These are phyloP conservation scores for Cheilinus undulatus DNA, from an alignment of 2,113 vertebrate genomes.

Conservation along the genomic window DNA sequence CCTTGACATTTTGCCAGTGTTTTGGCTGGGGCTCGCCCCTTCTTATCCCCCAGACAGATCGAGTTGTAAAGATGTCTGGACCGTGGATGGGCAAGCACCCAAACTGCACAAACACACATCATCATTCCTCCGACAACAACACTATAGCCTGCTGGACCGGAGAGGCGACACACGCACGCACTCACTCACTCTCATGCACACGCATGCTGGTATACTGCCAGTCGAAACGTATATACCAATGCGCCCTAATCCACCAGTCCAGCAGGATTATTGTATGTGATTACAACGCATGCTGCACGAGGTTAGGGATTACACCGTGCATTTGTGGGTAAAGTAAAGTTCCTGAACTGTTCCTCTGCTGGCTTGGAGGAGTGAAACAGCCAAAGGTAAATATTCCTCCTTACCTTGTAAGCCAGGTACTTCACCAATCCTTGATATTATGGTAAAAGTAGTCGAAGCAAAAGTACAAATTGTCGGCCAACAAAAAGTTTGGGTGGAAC, in stretches of 20 bases:
- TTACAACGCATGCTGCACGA: slow-evolving; percentile 47
- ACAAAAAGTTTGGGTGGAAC: too few species aligned
- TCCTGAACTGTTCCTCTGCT: slow-evolving; percentile 24
- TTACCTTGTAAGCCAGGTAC: too few species aligned
- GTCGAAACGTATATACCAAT: slow-evolving; percentile 2
- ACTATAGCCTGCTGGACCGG: slow-evolving; percentile 7
- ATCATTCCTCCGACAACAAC: slow-evolving; percentile 24
- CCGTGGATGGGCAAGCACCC: slow-evolving; percentile 37
- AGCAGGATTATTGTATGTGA: slow-evolving; percentile 60
- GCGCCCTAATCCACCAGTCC: slow-evolving; percentile 45
- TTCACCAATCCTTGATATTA: too few species aligned
- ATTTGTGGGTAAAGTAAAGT: slow-evolving; percentile 8
- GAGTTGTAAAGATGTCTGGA: slow-evolving; percentile 66
- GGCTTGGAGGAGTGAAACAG: background rate
- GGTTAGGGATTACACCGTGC: slow-evolving; percentile 51
- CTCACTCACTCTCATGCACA: background rate
- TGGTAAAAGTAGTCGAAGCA: too few species aligned
- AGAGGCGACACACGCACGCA: background rate
- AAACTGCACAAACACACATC: slow-evolving; percentile 45
- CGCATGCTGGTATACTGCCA: background rate
- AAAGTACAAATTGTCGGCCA: too few species aligned
- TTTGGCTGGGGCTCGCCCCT: slow-evolving; percentile 41
- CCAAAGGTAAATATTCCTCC: background rate
- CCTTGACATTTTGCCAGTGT: slow-evolving; percentile 53
- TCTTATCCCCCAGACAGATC: slow-evolving; percentile 47